Percentiles rank a stretch among this genome's conserved stretches.
phyloP scores from a whole-genome alignment of 2,113 vertebrate genomes.

The Todiramphus chloris region DNA sequence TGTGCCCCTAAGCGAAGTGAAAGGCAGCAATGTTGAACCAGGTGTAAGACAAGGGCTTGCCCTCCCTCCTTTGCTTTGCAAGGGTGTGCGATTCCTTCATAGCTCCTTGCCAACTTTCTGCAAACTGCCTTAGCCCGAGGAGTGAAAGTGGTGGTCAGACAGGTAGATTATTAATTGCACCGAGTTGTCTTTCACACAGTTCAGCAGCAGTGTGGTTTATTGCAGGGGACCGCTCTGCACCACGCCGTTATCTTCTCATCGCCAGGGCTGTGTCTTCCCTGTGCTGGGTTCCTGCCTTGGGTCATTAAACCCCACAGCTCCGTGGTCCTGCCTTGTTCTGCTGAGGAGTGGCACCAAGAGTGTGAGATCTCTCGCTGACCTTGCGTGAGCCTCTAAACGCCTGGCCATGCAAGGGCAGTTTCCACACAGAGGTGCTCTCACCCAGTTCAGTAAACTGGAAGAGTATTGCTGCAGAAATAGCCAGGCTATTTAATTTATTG shows the following conservation, averaged over 20 bases:
- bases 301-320: background rate
- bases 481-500: background rate
- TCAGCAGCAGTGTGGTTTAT: background rate
- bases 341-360: background rate
- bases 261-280: background rate
- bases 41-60: background rate
- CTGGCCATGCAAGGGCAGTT: background rate
- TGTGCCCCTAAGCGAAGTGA: background rate
- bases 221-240: background rate
- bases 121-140: background rate
- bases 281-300: background rate
- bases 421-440: conserved; percentile 2
- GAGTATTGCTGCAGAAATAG: background rate
- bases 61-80: accelerated
- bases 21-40: background rate
- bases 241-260: accelerated
- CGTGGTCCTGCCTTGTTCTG: background rate
- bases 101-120: background rate
- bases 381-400: background rate
- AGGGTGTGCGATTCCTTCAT: background rate
- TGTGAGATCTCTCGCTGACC: background rate
- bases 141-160: background rate
- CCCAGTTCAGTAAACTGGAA: conserved; percentile 39
- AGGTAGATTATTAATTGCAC: background rate
- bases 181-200: background rate